phyloP scores from a whole-genome alignment of 2,888 invertebrate genomes.

The Belgica antarctica region DNA sequence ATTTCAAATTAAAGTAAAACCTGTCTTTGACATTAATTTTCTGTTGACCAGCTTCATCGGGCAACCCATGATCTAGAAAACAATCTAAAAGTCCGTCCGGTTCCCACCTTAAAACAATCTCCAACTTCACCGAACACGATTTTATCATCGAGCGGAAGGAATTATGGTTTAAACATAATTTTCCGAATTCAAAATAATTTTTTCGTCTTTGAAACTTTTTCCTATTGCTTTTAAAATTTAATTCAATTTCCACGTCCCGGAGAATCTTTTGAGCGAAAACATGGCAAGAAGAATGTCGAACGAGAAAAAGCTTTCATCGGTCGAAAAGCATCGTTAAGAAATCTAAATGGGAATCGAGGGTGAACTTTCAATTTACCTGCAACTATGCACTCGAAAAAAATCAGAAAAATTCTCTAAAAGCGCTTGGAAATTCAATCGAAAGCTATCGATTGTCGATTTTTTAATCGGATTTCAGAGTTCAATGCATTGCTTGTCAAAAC shows the following conservation, averaged over 20 bases:
- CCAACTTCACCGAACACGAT: background rate
- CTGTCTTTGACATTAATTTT: too few relatives aligned
- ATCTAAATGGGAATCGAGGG: constrained; percentile 12
- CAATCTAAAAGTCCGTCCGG: too few relatives aligned
- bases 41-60: too few relatives aligned
- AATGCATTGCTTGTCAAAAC: background rate
- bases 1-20: too few relatives aligned
- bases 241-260: constrained; percentile 23
- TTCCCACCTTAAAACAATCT: too few relatives aligned
- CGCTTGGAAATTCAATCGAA: constrained; percentile 2
- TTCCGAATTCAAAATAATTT: constrained; percentile 4
- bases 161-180: constrained; percentile 17
- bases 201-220: constrained; percentile 7
- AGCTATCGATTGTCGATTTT: constrained; percentile 1
- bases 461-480: constrained; percentile 26
- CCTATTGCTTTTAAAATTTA: constrained; percentile 22
- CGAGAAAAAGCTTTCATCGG: constrained; percentile 1
- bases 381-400: background rate
- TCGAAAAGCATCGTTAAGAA: background rate
- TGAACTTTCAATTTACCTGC: background rate
- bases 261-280: background rate
- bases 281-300: background rate
- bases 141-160: background rate
- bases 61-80: too few relatives aligned
- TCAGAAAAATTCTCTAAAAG: constrained; percentile 12